Evolutionary conservation across 2,113 vertebrate species (phyloP).

Genomic region (Geococcyx californianus): DNA sequence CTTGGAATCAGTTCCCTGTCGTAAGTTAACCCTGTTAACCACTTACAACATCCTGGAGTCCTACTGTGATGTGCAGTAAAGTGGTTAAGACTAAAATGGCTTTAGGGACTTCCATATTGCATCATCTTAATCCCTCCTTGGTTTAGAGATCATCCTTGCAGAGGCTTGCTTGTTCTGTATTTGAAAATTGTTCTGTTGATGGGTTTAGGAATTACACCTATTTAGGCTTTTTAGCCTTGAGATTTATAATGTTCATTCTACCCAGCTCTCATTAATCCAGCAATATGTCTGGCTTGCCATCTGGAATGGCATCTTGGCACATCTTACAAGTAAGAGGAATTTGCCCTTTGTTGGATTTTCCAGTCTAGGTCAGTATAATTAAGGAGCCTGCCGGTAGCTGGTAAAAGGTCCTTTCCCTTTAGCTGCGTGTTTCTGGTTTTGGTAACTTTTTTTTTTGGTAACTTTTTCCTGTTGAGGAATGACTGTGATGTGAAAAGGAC

Average conservation of each 20-base stretch:
- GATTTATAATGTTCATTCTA: background rate
- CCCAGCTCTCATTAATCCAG: background rate
- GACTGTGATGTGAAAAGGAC: background rate
- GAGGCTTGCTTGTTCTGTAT: background rate
- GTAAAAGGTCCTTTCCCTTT: background rate
- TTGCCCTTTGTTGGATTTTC: background rate
- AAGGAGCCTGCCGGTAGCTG: background rate
- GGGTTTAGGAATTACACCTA: background rate
- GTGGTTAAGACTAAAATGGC: background rate
- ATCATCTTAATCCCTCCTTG: background rate
- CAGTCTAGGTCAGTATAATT: background rate
- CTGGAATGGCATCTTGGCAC: background rate
- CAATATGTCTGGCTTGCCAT: background rate
- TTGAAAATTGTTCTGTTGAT: background rate
- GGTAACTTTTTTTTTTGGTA: background rate
- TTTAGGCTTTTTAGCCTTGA: background rate
- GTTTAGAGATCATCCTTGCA: background rate
- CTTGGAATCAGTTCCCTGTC: background rate
- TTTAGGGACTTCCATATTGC: background rate
- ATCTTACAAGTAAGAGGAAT: background rate
- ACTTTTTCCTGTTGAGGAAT: background rate
- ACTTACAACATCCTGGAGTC: background rate
- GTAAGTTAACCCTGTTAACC: background rate
- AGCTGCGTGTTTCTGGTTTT: background rate
- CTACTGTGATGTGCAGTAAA: background rate